Evolutionary conservation across 2,888 invertebrate species (phyloP).

Genomic region (Eupsilia transversa): DNA sequence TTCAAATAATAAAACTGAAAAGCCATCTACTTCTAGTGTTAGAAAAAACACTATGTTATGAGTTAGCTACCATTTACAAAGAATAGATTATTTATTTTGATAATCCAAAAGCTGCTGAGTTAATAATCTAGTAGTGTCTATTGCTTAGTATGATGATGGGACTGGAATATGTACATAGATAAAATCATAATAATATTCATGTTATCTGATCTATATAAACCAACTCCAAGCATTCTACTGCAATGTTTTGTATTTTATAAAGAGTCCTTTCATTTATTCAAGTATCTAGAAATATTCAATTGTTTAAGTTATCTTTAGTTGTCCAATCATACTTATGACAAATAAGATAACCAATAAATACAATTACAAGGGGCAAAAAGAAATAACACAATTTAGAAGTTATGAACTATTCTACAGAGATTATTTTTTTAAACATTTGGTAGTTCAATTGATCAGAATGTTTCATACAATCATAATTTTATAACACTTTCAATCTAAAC

Average conservation of each 20-base stretch:
- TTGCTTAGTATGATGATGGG: background rate
- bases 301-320: constrained; percentile 35
- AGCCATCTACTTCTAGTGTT: background rate
- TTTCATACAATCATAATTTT: background rate
- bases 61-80: background rate
- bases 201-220: background rate
- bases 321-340: constrained; percentile 38
- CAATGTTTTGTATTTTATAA: background rate
- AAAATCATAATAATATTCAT: background rate
- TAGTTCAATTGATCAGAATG: background rate
- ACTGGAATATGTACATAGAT: background rate
- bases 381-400: constrained; percentile 24
- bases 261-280: background rate
- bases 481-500: background rate
- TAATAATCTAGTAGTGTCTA: background rate
- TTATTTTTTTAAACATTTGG: background rate
- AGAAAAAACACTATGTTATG: background rate
- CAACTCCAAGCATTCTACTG: background rate
- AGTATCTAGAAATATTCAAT: constrained; percentile 29
- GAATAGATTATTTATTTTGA: background rate
- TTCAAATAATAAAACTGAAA: background rate
- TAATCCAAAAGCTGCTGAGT: background rate
- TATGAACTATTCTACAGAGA: background rate
- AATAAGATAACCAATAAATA: constrained; percentile 41
- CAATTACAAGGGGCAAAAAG: constrained; percentile 20